phyloP scores from a whole-genome alignment of 2,888 invertebrate genomes.

The Mallateleia sp. region DNA sequence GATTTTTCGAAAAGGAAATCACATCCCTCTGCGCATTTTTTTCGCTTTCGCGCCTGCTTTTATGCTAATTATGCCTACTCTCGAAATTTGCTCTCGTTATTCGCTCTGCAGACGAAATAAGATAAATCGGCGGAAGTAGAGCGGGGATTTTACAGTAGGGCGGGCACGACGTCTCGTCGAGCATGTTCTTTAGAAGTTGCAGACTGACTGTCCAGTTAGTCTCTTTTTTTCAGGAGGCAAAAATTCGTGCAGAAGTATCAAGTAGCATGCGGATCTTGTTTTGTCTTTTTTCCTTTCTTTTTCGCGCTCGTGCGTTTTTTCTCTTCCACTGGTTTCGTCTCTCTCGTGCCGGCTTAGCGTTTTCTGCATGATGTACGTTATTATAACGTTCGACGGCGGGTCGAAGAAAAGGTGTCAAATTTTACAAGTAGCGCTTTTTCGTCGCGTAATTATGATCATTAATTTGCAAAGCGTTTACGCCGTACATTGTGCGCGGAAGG shows the following conservation, averaged over 20 bases:
- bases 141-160: conserved; percentile 75
- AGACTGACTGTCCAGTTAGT: conserved; percentile 73
- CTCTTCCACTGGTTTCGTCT: conserved; percentile 12
- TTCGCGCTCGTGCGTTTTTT: conserved; percentile 49
- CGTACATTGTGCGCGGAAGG: conserved; percentile 34
- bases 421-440: conserved; percentile 44
- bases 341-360: conserved; percentile 22
- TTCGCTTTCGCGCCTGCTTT: conserved; percentile 44
- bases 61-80: conserved; percentile 71
- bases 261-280: conserved; percentile 69
- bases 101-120: conserved; percentile 74
- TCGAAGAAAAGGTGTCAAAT: conserved; percentile 51
- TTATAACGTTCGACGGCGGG: conserved; percentile 32
- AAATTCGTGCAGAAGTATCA: conserved; percentile 76
- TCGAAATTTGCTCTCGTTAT: conserved; percentile 75
- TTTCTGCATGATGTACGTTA: conserved; percentile 55
- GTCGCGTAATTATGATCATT: conserved; percentile 48
- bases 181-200: conserved; percentile 68
- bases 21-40: not conserved
- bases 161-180: conserved; percentile 70
- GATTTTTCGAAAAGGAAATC: conserved; percentile 33
- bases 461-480: conserved; percentile 18
- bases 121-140: conserved; percentile 78
- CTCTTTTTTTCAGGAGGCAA: conserved; percentile 62
- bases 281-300: conserved; percentile 49